phyloP scores from a whole-genome alignment of 2,113 vertebrate genomes.

The Eulemur rufifrons region DNA sequence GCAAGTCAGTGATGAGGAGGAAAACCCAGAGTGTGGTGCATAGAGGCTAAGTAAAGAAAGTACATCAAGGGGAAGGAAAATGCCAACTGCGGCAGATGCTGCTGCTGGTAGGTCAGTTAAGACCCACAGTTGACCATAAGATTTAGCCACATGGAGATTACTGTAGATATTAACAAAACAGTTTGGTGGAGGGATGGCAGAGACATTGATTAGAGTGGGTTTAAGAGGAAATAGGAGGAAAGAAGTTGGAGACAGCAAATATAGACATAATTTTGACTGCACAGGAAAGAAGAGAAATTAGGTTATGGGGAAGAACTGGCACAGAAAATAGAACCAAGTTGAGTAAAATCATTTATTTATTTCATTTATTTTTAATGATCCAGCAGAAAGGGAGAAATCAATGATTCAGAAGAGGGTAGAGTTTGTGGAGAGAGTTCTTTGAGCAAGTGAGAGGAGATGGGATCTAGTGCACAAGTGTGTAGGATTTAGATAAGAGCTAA shows the following conservation, averaged over 20 bases:
- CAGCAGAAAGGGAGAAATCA: not conserved
- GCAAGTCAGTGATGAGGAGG: not conserved
- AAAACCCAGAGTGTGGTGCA: not conserved
- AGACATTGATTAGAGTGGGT: not conserved
- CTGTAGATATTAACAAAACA: not conserved
- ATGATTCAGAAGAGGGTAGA: not conserved
- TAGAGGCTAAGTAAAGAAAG: not conserved
- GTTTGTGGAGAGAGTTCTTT: not conserved
- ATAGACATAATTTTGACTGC: not conserved
- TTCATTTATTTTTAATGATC: not conserved
- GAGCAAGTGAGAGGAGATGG: not conserved
- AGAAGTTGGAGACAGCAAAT: not conserved
- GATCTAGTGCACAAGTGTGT: not conserved
- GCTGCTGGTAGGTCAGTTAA: not conserved
- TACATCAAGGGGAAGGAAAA: not conserved
- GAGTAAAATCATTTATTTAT: not conserved
- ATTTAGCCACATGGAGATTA: not conserved
- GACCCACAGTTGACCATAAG: not conserved
- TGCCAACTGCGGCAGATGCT: not conserved
- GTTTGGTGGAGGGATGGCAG: not conserved
- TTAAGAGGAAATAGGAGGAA: not conserved
- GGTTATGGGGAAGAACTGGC: not conserved
- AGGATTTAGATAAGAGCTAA: not conserved
- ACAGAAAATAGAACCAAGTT: not conserved
- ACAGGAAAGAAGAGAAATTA: not conserved